These are phyloP conservation scores for Protomyctophum bolini DNA, from an alignment of 2,113 vertebrate species.

Conservation along the genomic window DNA sequence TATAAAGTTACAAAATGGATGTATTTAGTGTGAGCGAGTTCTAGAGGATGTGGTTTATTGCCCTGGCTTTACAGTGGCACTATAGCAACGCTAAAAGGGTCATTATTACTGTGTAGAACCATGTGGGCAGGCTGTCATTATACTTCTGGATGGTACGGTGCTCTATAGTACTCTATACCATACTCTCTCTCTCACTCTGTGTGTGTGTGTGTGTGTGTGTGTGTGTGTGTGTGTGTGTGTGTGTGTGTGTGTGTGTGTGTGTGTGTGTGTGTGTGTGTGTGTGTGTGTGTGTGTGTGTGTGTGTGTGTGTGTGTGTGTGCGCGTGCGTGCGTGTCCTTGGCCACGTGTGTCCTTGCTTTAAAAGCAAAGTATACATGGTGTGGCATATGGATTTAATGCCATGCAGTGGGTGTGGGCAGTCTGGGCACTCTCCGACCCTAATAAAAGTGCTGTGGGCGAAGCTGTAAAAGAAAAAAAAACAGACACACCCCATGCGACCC, in stretches of 20 bases:
- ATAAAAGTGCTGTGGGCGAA: slow-evolving; percentile 38
- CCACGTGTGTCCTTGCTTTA: background rate
- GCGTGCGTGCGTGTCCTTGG: background rate
- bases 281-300: background rate
- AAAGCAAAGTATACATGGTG: background rate
- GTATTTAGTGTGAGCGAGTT: slow-evolving; percentile 8
- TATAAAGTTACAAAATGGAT: slow-evolving; percentile 35
- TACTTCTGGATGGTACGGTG: slow-evolving; percentile 30
- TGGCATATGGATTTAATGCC: slow-evolving; percentile 21
- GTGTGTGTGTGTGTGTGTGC: slow-evolving; percentile 6
- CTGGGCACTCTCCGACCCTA: slow-evolving; percentile 31
- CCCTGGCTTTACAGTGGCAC: slow-evolving; percentile 18
- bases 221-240: slow-evolving; percentile 7
- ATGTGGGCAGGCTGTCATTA: slow-evolving; percentile 27
- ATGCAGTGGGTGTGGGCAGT: slow-evolving; percentile 9
- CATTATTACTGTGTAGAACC: slow-evolving; percentile 18
- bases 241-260: background rate
- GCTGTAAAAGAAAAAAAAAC: slow-evolving; percentile 48
- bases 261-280: background rate
- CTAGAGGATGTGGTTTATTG: slow-evolving; percentile 43
- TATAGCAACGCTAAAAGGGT: slow-evolving; percentile 16
- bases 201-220: background rate
- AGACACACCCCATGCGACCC: slow-evolving; percentile 50
- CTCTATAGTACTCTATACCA: background rate
- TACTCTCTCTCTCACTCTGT: slow-evolving; percentile 1